Evolutionary conservation across 2,113 vertebrate genomes (phyloP).

Genomic region (Myotis yumanensis): DNA sequence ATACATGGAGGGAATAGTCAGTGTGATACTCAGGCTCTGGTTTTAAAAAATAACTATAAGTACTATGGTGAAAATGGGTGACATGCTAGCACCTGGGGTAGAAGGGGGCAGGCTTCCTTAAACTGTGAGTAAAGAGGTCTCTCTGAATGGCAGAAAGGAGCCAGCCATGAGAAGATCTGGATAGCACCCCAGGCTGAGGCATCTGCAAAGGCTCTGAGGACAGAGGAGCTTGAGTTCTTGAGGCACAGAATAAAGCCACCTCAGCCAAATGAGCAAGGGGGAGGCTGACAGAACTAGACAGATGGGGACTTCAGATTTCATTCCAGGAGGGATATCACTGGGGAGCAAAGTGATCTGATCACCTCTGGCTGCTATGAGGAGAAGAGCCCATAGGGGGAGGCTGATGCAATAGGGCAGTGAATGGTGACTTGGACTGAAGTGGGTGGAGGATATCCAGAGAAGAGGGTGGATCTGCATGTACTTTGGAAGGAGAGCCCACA

Average conservation of each 20-base stretch:
- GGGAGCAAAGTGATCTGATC: neutral
- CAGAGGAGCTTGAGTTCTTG: neutral
- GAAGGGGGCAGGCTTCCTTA: neutral
- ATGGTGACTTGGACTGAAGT: neutral
- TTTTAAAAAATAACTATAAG: neutral
- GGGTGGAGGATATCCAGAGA: neutral
- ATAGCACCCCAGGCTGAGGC: neutral
- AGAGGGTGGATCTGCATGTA: neutral
- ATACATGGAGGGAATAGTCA: neutral
- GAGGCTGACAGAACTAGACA: neutral
- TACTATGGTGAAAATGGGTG: neutral
- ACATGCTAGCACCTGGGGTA: neutral
- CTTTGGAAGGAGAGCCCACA: neutral
- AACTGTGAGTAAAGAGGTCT: neutral
- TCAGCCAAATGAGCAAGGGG: accelerated
- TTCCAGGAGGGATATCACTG: neutral
- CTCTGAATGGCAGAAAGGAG: neutral
- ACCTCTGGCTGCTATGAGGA: neutral
- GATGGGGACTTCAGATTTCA: neutral
- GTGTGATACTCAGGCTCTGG: neutral
- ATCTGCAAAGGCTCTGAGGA: neutral
- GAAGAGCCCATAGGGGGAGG: neutral
- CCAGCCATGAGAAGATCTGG: neutral
- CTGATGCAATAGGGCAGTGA: neutral
- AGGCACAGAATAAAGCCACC: neutral